phyloP scores from a whole-genome alignment of 2,888 invertebrate genomes.

The Meandrusa payeni region DNA sequence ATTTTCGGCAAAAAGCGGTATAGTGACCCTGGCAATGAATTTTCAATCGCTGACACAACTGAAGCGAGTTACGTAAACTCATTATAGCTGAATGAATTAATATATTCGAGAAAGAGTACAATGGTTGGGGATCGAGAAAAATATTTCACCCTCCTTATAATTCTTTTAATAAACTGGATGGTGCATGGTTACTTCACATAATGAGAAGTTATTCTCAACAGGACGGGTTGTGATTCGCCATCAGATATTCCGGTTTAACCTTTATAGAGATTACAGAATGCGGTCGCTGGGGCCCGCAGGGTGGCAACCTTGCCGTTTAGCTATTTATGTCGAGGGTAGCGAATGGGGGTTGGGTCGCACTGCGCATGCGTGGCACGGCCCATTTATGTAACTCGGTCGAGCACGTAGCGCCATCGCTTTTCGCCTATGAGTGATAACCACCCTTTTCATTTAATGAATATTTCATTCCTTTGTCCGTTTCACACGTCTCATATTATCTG shows the following conservation, averaged over 20 bases:
- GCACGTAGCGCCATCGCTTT: conserved; percentile 45
- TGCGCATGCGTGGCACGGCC: conserved; percentile 66
- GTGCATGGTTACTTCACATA: too few species aligned
- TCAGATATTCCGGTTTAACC: conserved; percentile 75
- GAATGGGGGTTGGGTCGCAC: conserved; percentile 55
- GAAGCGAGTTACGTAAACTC: conserved; percentile 1
- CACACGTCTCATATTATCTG: conserved; percentile 2
- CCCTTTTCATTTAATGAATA: conserved; percentile 45
- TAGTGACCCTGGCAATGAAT: conserved; percentile 61
- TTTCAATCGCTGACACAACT: conserved; percentile 37
- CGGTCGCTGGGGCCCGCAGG: conserved; percentile 69
- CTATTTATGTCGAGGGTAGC: conserved; percentile 77
- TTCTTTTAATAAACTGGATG: conserved; percentile 26
- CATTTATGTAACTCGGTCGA: conserved; percentile 68
- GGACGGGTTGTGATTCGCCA: conserved; percentile 64
- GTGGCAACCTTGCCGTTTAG: conserved; percentile 79
- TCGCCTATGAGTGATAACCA: conserved; percentile 29
- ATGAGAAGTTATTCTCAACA: conserved; percentile 43
- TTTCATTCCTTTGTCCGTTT: conserved; percentile 39
- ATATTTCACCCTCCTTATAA: conserved; percentile 5
- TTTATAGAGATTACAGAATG: conserved; percentile 76
- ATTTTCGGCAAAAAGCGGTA: conserved; percentile 69
- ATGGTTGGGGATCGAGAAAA: neutral
- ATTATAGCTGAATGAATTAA: neutral
- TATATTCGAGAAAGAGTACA: conserved; percentile 5